A percentile compares a stretch with the other conserved stretches of the same genome.
Evolutionary conservation across 2,888 invertebrate species (phyloP).

Genomic region (Anthophora plumipes): DNA sequence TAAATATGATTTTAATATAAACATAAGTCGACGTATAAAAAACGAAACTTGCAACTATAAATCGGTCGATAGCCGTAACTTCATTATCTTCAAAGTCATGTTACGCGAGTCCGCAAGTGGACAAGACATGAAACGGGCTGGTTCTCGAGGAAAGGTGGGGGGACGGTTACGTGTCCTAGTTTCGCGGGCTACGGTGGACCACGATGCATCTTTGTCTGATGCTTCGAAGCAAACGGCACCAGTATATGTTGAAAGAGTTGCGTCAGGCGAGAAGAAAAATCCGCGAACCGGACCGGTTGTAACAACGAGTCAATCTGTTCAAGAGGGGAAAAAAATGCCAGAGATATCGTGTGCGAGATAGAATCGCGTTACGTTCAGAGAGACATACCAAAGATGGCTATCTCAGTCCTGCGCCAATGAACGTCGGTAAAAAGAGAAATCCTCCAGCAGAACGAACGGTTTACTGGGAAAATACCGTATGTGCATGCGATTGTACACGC

Average conservation of each 20-base stretch:
- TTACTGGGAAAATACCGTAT: slow-evolving; percentile 20
- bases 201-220: slow-evolving; percentile 69
- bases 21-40: slow-evolving; percentile 23
- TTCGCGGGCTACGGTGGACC: slow-evolving; percentile 62
- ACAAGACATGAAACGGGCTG: slow-evolving; percentile 35
- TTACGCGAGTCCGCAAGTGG: slow-evolving; percentile 32
- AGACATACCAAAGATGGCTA: slow-evolving; percentile 35
- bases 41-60: slow-evolving; percentile 8
- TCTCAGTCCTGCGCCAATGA: slow-evolving; percentile 15
- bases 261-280: slow-evolving; percentile 68
- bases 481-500: neutral
- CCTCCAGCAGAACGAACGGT: slow-evolving; percentile 22
- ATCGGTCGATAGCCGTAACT: slow-evolving; percentile 40
- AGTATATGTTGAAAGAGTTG: slow-evolving; percentile 61
- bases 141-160: slow-evolving; percentile 7
- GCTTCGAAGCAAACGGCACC: slow-evolving; percentile 45
- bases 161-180: slow-evolving; percentile 69
- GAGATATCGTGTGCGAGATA: slow-evolving; percentile 54
- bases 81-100: slow-evolving; percentile 40
- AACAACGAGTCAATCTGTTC: slow-evolving; percentile 65
- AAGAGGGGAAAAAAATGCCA: slow-evolving; percentile 28
- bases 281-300: slow-evolving; percentile 68
- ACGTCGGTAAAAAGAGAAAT: slow-evolving; percentile 40
- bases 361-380: slow-evolving; percentile 50
- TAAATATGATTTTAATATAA: neutral